Evolutionary conservation across 2,888 invertebrate genomes (phyloP).

Genomic region (Chloroclysta siterata): DNA sequence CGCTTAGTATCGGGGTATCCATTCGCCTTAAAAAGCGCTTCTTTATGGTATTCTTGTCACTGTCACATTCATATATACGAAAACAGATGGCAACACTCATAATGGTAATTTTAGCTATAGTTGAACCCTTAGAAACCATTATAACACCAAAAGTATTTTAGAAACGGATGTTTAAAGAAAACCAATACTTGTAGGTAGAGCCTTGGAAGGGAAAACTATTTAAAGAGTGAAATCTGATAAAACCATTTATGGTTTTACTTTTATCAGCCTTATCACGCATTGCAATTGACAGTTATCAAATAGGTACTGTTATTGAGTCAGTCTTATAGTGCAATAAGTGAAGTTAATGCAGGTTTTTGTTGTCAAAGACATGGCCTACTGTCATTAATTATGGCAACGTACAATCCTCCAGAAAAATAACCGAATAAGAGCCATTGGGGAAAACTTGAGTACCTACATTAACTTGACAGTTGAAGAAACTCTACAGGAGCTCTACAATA

Average conservation of each 20-base stretch:
- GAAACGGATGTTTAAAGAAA: too few relatives aligned
- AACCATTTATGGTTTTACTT: neutral
- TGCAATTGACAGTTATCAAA: constrained; percentile 11
- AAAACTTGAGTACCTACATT: neutral
- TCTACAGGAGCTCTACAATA: neutral
- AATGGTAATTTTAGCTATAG: too few relatives aligned
- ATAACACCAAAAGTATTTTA: too few relatives aligned
- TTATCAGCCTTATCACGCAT: constrained; percentile 20
- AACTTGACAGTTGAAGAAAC: neutral
- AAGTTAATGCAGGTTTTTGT: constrained; percentile 9
- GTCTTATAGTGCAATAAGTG: constrained; percentile 8
- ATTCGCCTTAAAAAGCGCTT: too few relatives aligned
- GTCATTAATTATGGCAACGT: neutral
- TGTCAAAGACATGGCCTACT: neutral
- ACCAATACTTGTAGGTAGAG: too few relatives aligned
- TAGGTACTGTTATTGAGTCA: constrained; percentile 14
- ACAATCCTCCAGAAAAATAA: neutral
- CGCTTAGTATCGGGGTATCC: too few relatives aligned
- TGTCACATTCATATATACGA: too few relatives aligned
- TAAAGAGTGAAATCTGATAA: constrained; percentile 2
- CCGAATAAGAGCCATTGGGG: neutral
- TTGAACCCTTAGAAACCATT: too few relatives aligned
- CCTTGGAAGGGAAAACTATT: too few relatives aligned
- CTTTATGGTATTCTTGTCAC: too few relatives aligned
- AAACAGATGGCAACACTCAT: too few relatives aligned